phyloP scores from a whole-genome alignment of 2,888 invertebrate genomes.

The Drosophila nr. perissopoda region DNA sequence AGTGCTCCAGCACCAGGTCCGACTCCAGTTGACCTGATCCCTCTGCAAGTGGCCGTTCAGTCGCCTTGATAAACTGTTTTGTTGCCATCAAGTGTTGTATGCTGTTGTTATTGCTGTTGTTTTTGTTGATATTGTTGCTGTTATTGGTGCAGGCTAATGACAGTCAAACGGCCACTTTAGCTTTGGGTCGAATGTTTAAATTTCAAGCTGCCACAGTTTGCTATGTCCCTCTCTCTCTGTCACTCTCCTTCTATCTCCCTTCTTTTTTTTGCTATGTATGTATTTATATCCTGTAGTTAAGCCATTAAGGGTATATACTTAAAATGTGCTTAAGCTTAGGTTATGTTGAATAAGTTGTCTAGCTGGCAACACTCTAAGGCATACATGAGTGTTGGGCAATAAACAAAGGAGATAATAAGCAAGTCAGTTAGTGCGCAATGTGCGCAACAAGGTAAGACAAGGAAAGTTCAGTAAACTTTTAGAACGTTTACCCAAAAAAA shows the following conservation, averaged over 20 bases:
- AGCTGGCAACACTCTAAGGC: neutral
- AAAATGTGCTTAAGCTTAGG: constrained; percentile 8
- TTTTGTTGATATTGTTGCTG: constrained; percentile 24
- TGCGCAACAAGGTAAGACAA: neutral
- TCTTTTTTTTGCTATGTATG: neutral
- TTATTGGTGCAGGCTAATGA: constrained; percentile 67
- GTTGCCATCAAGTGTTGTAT: constrained; percentile 28
- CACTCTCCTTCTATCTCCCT: neutral
- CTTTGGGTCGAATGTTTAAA: constrained; percentile 63
- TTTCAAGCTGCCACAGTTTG: constrained; percentile 50
- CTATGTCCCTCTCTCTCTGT: neutral
- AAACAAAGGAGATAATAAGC: neutral
- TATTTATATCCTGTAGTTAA: constrained; percentile 23
- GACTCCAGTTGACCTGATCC: constrained; percentile 34
- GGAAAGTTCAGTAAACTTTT: constrained; percentile 2
- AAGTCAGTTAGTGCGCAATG: neutral
- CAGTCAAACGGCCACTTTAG: constrained; percentile 59
- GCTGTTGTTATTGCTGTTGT: constrained; percentile 23
- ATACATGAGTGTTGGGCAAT: neutral
- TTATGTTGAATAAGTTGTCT: constrained; percentile 5
- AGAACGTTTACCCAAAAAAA: neutral
- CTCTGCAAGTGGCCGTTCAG: constrained; percentile 32
- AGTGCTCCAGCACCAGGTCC: constrained; percentile 4
- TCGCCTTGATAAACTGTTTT: constrained; percentile 65
- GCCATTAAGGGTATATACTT: constrained; percentile 12